Percentiles rank a stretch among this genome's conserved stretches.
phyloP scores from a whole-genome alignment of 2,888 invertebrate species.

The Melanostoma mellinum region DNA sequence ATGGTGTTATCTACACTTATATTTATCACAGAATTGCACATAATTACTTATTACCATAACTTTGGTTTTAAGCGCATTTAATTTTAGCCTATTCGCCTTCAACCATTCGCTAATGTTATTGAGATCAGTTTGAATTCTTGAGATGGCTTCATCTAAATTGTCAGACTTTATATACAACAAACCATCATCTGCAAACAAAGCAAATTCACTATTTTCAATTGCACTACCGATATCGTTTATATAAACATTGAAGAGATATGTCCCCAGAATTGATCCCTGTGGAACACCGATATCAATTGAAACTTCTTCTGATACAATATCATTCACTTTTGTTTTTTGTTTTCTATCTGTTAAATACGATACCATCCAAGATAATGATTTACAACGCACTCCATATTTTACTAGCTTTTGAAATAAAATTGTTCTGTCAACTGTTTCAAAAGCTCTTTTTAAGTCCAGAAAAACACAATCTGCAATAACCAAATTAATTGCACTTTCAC shows the following conservation, averaged over 20 bases:
- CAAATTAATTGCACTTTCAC: constrained; percentile 3
- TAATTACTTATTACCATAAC: too few species aligned
- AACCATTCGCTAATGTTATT: too few species aligned
- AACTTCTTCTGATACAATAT: constrained; percentile 6
- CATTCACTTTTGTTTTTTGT: constrained; percentile 14
- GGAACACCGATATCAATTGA: constrained; percentile 7
- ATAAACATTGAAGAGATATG: constrained; percentile 1
- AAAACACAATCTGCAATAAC: not conserved
- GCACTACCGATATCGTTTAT: too few species aligned
- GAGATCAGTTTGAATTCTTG: too few species aligned
- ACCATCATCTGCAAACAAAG: too few species aligned
- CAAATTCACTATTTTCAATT: too few species aligned
- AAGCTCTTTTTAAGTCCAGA: not conserved
- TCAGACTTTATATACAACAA: too few species aligned
- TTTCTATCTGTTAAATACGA: constrained; percentile 4
- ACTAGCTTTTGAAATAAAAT: constrained; percentile 11
- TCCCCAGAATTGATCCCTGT: constrained; percentile 4
- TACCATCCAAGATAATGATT: constrained; percentile 8
- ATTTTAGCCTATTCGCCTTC: too few species aligned
- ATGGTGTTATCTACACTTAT: too few species aligned
- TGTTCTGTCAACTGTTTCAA: not conserved
- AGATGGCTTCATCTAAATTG: too few species aligned
- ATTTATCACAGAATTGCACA: too few species aligned
- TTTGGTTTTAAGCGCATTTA: too few species aligned
- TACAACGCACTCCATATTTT: not conserved